Evolutionary conservation across 1,140 invertebrate genomes (phyloP).

Genomic region (Chlorops oryzae): DNA sequence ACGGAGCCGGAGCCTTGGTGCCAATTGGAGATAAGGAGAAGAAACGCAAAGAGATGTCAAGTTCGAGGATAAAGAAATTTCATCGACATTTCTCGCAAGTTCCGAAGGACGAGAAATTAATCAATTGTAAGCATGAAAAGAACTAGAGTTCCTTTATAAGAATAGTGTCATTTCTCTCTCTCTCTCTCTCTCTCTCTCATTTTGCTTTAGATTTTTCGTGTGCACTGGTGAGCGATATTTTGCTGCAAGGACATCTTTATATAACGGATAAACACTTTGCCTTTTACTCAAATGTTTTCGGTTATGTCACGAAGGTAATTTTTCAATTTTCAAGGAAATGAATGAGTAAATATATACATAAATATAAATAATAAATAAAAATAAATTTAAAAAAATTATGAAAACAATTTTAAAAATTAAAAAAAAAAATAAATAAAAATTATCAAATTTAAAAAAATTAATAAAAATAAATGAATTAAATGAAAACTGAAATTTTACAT

Average conservation of each 20-base stretch:
- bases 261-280: constrained; percentile 90
- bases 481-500: not conserved
- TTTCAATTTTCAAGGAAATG: no score
- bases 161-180: constrained; percentile 2
- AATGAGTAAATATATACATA: no score
- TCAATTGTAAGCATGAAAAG: constrained; percentile 61
- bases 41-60: constrained; percentile 56
- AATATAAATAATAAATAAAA: no score
- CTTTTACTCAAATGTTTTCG: constrained; percentile 92
- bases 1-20: constrained; percentile 2
- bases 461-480: not conserved
- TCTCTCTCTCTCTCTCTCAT: constrained; percentile 10
- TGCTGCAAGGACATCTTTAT: constrained; percentile 88
- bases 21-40: constrained; percentile 38
- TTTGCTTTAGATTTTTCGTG: constrained; percentile 78
- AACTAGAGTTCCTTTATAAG: constrained; percentile 3
- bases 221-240: constrained; percentile 81
- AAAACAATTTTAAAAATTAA: no score
- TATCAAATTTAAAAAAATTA: not conserved
- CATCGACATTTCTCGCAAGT: constrained; percentile 68
- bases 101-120: constrained; percentile 65
- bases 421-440: not conserved
- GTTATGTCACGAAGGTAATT: constrained; percentile 85
- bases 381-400: no score
- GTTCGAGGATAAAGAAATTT: constrained; percentile 67